Conservation (phyloP, 2,888 invertebrate genomes). For the Hylaea fasciaria region DNA sequence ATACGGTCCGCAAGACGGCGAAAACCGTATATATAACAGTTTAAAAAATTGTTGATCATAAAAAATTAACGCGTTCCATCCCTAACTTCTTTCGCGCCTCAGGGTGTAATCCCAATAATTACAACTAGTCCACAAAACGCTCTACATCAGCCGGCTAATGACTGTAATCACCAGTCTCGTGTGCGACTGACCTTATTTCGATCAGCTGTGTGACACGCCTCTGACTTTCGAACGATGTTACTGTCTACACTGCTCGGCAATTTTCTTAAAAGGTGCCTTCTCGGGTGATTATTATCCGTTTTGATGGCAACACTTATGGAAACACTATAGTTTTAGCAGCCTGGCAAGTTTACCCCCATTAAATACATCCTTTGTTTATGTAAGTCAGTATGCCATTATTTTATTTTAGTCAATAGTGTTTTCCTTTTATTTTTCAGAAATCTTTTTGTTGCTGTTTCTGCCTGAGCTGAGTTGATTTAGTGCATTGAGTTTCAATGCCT, state of each 20-base stretch:
- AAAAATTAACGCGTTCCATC: conserved; percentile 12
- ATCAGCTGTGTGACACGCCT: conserved; percentile 45
- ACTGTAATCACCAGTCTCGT: conserved; percentile 48
- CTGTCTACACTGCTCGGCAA: conserved; percentile 30
- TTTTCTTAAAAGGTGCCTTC: conserved; percentile 24
- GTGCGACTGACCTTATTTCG: conserved; percentile 52
- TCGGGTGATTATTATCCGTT: conserved; percentile 2
- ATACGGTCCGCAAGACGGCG: too few species aligned
- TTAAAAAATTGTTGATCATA: too few species aligned
- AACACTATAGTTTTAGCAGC: not conserved
- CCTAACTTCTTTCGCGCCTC: conserved; percentile 18
- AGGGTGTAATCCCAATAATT: conserved; percentile 31
- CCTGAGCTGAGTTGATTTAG: too few species aligned
- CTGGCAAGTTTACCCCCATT: not conserved
- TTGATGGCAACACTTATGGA: conserved; percentile 1
- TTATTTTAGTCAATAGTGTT: too few species aligned
- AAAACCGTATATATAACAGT: too few species aligned
- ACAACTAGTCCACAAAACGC: conserved; percentile 35
- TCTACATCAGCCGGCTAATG: conserved; percentile 41
- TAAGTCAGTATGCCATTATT: too few species aligned
- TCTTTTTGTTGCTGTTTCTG: too few species aligned
- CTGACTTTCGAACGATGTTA: conserved; percentile 27
- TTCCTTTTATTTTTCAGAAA: too few species aligned
- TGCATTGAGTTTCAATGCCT: too few species aligned
- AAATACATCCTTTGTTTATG: too few species aligned